Evolutionary conservation across 1,140 invertebrate species (phyloP), one percentile per base, ranked within the genome.

Genomic region (Eurosta solidaginis): DNA sequence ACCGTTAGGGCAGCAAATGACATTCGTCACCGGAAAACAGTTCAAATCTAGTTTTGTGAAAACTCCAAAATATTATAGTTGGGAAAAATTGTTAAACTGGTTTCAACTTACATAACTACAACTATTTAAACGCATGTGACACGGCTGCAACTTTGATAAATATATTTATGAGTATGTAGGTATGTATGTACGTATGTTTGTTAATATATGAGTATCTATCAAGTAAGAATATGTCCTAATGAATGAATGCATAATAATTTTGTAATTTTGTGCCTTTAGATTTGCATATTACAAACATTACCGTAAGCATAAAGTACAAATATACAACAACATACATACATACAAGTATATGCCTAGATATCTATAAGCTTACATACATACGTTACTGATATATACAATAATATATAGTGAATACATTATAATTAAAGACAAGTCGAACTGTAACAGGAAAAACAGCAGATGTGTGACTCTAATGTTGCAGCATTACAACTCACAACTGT

Each of bases 191-290:
- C 20, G 14, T 54, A 10, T 20, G 50, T 20, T 54, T 54, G 10
- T 54, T 54, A 54, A 27, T 27, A 27, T 52, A 17, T 1, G 49
- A 33, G n/a, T 33, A 68, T 59, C 54, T 59, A 29, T 59, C 2
- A 12, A 29, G n/a, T 40, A 36, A 9, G n/a, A 20, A 36, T 68
- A 3, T 40, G 59, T 68, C 59, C 36, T 68, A 68, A 68, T 33
- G 59, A 68, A 68, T 68, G 59, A 68, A 68, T 68, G 59, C n/a
- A 68, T 68, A 68, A n/a, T n/a, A n/a, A n/a, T n/a, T n/a, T n/a
- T n/a, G n/a, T n/a, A n/a, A 68, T 68, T 68, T 68, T 3, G 59
- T 68, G 59, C 59, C 59, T 68, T 68, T 68, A 9, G 59, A 68
- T 68, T 68, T 68, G 59, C 59, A 68, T 68, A 68, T 68, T 68